phyloP scores from a whole-genome alignment of 2,888 invertebrate species.

The Folsomia candida region DNA sequence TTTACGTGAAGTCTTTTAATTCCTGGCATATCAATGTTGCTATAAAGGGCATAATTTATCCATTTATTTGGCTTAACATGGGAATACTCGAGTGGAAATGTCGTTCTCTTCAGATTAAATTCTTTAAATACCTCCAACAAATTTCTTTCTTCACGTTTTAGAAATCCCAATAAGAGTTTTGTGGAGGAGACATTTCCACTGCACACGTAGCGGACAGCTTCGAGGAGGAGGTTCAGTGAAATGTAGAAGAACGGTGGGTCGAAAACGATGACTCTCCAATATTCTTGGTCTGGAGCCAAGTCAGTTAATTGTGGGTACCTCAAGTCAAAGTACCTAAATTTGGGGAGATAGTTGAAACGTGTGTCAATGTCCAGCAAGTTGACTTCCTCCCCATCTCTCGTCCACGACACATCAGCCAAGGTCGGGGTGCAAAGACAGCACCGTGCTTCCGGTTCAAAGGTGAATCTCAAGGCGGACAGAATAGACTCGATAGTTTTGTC shows the following conservation, averaged over 20 bases:
- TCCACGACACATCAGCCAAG: conserved; percentile 42
- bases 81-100: conserved; percentile 42
- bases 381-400: conserved; percentile 35
- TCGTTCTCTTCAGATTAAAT: conserved; percentile 41
- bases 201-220: conserved; percentile 44
- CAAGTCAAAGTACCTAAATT: conserved; percentile 46
- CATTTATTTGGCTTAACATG: conserved; percentile 48
- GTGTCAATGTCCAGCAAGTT: conserved; percentile 47
- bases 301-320: conserved; percentile 25
- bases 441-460: conserved; percentile 41
- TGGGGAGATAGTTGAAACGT: conserved; percentile 44
- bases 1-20: conserved; percentile 31
- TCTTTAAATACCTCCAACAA: conserved; percentile 36
- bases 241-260: conserved; percentile 49
- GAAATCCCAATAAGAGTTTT: conserved; percentile 44
- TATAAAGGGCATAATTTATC: conserved; percentile 47
- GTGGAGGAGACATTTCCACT: conserved; percentile 31
- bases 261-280: conserved; percentile 45
- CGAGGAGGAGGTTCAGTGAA: conserved; percentile 35
- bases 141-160: conserved; percentile 42
- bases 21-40: conserved; percentile 47
- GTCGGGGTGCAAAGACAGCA: conserved; percentile 47
- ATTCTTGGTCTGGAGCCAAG: conserved; percentile 29
- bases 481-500: conserved; percentile 41
- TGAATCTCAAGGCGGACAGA: conserved; percentile 34